Evolutionary conservation across 1,140 invertebrate species (phyloP).

Genomic region (Cydia strobilella): DNA sequence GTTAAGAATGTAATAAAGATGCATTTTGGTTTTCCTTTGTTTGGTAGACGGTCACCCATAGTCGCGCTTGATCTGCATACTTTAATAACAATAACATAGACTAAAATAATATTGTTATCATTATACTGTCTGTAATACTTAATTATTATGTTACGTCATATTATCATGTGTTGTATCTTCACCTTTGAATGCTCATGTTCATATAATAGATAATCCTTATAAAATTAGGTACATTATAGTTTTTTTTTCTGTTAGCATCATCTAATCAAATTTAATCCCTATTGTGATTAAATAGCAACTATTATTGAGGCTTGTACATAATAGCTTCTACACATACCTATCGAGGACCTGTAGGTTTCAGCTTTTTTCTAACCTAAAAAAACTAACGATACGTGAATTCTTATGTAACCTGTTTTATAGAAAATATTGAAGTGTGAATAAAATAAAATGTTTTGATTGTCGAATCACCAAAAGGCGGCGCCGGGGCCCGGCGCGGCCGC

Average conservation of each 20-base stretch:
- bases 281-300: constrained; percentile 45
- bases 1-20: not conserved
- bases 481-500: constrained; percentile 10
- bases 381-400: constrained; percentile 31
- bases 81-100: constrained; percentile 30
- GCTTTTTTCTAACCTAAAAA: constrained; percentile 36
- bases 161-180: constrained; percentile 23
- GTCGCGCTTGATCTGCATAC: constrained; percentile 23
- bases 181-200: constrained; percentile 8
- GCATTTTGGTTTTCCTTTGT: not conserved
- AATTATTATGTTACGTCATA: constrained; percentile 19
- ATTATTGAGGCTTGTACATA: constrained; percentile 49
- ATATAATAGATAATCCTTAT: constrained; percentile 10
- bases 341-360: constrained; percentile 40
- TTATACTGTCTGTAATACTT: constrained; percentile 30
- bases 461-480: constrained; percentile 62
- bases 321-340: constrained; percentile 40
- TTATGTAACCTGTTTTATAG: constrained; percentile 31
- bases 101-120: constrained; percentile 29
- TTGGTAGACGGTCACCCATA: constrained; percentile 18
- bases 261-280: constrained; percentile 37
- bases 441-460: constrained; percentile 53
- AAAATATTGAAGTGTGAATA: constrained; percentile 32
- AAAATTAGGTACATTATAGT: constrained; percentile 15
- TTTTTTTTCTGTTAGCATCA: constrained; percentile 20